Conservation (phyloP, 2,113 vertebrate genomes). For the Amblyopsis rosae region DNA sequence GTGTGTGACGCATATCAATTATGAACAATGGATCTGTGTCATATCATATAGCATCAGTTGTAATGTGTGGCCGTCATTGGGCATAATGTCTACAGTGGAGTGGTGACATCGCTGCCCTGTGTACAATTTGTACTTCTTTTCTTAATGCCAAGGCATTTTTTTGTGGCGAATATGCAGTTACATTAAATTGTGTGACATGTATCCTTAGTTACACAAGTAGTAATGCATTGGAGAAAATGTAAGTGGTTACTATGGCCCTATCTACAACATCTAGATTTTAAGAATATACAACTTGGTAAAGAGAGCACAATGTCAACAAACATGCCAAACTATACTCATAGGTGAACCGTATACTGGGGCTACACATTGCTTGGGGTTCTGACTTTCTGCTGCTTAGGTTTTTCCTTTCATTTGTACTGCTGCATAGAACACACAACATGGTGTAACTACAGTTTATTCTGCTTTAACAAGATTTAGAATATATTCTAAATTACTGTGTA, state of each 20-base stretch:
- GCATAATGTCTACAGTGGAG: not conserved
- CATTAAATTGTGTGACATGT: conserved; percentile 36
- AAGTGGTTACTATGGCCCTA: not conserved
- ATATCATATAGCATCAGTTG: not conserved
- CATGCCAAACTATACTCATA: too few relatives aligned
- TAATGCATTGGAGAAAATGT: not conserved
- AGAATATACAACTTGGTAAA: not conserved
- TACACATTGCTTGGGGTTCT: conserved; percentile 1
- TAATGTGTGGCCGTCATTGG: not conserved
- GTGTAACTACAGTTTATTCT: not conserved
- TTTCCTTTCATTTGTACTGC: not conserved
- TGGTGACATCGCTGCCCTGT: not conserved
- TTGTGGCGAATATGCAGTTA: conserved; percentile 24
- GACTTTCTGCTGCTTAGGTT: not conserved
- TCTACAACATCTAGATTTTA: not conserved
- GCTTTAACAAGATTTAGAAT: too few relatives aligned
- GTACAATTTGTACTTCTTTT: conserved; percentile 4
- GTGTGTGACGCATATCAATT: conserved; percentile 1
- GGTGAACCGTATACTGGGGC: too few relatives aligned
- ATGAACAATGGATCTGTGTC: conserved; percentile 9
- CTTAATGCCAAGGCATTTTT: not conserved
- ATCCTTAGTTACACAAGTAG: conserved; percentile 13
- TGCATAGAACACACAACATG: not conserved
- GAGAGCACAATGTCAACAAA: not conserved
- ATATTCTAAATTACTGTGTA: too few relatives aligned